Conservation (phyloP, 2,113 vertebrate species). For the Vulpes ferrilata region DNA sequence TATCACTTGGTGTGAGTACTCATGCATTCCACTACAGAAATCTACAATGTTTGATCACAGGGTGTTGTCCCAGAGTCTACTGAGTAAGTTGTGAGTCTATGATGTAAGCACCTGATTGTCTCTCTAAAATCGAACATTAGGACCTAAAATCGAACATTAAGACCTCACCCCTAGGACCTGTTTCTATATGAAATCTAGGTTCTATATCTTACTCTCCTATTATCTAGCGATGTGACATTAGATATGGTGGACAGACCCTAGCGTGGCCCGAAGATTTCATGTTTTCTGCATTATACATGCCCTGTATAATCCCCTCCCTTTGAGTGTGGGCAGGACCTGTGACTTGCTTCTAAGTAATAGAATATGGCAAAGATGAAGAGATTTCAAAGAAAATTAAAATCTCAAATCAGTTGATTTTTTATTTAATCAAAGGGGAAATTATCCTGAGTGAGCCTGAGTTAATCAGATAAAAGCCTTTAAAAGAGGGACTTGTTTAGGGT, state of each 20-base stretch:
- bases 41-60: background rate
- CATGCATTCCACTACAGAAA: background rate
- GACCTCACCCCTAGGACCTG: background rate
- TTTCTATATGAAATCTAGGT: background rate
- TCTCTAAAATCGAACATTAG: conserved; percentile 21
- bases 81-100: background rate
- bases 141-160: background rate
- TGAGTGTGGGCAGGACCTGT: background rate
- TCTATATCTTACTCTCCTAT: background rate
- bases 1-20: background rate
- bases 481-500: background rate
- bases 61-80: background rate
- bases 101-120: background rate
- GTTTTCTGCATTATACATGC: background rate
- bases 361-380: background rate
- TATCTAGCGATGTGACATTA: background rate
- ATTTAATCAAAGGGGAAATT: background rate
- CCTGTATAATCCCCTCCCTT: background rate
- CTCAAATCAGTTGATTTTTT: background rate
- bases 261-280: background rate
- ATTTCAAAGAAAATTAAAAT: background rate
- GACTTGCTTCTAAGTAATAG: background rate
- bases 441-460: background rate
- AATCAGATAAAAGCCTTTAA: background rate
- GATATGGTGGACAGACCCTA: background rate